A percentile compares a stretch with the other conserved stretches of the same genome.
Evolutionary conservation across 2,113 vertebrate species (phyloP).

Genomic region (Sceloporus tristichus): DNA sequence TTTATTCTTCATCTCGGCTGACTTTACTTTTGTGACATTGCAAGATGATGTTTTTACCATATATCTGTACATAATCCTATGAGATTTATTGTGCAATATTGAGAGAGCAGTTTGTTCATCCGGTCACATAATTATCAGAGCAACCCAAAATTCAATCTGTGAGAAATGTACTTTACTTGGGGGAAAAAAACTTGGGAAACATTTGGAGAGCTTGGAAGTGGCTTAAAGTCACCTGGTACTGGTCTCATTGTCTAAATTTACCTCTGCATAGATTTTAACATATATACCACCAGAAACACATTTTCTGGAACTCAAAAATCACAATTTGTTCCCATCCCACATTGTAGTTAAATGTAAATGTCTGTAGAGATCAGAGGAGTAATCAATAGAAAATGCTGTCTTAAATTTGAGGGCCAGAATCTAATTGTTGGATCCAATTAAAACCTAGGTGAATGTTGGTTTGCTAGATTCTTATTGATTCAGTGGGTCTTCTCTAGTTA

Average conservation of each 20-base stretch:
- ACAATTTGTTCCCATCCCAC: neutral
- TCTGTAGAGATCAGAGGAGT: neutral
- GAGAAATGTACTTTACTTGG: constrained; percentile 22
- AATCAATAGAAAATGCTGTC: neutral
- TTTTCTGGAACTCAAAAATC: neutral
- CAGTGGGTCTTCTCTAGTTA: too few relatives aligned
- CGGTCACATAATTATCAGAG: constrained; percentile 43
- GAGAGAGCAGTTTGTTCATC: constrained; percentile 49
- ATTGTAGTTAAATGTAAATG: neutral
- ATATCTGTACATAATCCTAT: constrained; percentile 32
- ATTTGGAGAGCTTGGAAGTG: neutral
- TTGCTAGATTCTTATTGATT: too few relatives aligned
- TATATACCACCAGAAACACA: neutral
- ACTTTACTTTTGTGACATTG: constrained; percentile 44
- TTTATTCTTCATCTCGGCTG: constrained; percentile 52
- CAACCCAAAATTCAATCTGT: constrained; percentile 54
- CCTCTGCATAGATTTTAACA: neutral
- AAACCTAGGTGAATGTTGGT: too few relatives aligned
- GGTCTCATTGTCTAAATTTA: too few relatives aligned
- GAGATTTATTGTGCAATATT: constrained; percentile 50
- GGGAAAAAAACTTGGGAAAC: neutral
- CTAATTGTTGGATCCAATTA: too few relatives aligned
- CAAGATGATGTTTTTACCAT: constrained; percentile 42
- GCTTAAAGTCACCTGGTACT: neutral
- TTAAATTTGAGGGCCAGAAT: neutral